Conservation (phyloP, 1,140 invertebrate species). For the Rhopalosiphum padi region DNA sequence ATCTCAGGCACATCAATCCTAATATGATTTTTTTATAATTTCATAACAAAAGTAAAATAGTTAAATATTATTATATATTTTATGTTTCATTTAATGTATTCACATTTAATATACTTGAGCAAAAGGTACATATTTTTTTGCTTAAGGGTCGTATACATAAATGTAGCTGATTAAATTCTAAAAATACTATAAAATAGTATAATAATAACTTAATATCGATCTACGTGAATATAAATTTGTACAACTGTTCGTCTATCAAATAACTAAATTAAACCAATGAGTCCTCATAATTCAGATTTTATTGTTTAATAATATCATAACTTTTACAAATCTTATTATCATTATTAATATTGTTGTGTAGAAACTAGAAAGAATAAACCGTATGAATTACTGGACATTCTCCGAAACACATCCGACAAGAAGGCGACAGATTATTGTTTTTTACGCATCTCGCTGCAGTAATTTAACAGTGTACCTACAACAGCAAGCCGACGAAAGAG, state of each 20-base stretch:
- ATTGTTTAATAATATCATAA: neutral
- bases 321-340: neutral
- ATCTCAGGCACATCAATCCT: neutral
- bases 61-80: too few species aligned
- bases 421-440: conserved; percentile 38
- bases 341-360: neutral
- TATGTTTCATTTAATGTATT: neutral
- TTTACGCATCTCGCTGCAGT: neutral
- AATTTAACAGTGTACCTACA: neutral
- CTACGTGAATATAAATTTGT: neutral
- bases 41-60: neutral
- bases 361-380: neutral
- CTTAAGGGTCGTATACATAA: neutral
- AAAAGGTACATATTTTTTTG: too few species aligned
- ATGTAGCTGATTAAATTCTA: neutral
- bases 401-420: neutral
- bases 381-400: conserved; percentile 13
- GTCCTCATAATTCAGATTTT: neutral
- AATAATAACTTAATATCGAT: neutral
- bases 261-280: neutral
- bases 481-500: conserved; percentile 2
- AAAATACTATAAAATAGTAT: neutral
- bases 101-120: too few species aligned
- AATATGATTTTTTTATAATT: neutral
- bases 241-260: neutral